phyloP scores from a whole-genome alignment of 2,113 vertebrate genomes.

The Zootoca vivipara region DNA sequence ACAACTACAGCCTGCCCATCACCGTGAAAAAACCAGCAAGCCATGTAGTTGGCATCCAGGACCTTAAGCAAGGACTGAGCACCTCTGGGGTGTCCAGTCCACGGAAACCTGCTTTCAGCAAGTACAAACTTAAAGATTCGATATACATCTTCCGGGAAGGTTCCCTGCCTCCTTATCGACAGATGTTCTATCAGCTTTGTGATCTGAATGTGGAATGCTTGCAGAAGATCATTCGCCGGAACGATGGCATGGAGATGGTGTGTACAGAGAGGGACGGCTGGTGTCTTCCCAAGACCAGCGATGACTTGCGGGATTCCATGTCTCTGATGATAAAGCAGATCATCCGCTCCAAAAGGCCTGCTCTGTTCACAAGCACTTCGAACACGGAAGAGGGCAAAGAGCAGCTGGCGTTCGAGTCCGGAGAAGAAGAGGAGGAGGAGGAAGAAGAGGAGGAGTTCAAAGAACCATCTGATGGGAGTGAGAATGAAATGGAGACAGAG shows the following conservation, averaged over 20 bases:
- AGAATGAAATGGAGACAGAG: conserved; percentile 98
- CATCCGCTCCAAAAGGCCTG: conserved; percentile 81
- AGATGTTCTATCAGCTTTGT: conserved; percentile 99
- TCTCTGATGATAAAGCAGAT: conserved; percentile 89
- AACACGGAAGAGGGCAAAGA: conserved; percentile 66
- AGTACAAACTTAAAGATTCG: conserved; percentile 90
- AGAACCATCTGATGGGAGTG: conserved; percentile 88
- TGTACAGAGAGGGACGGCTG: conserved; percentile 94
- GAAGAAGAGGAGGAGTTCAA: conserved; percentile 90
- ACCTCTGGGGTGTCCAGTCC: conserved; percentile 36
- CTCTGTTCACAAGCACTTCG: conserved; percentile 75
- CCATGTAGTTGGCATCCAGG: conserved; percentile 82
- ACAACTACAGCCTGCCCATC: conserved; percentile 91
- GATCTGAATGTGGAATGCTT: conserved; percentile 90
- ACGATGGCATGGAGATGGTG: conserved; percentile 73
- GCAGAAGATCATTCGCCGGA: conserved; percentile 82
- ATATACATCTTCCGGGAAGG: conserved; percentile 90
- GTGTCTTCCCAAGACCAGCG: conserved; percentile 89
- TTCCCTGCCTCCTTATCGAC: conserved; percentile 91
- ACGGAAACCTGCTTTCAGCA: conserved; percentile 65
- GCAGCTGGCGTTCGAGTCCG: conserved; percentile 70
- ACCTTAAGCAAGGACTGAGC: conserved; percentile 83
- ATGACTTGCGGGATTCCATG: conserved; percentile 89
- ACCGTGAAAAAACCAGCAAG: conserved; percentile 91
- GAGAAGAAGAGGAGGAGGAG: conserved; percentile 82